Evolutionary conservation across 2,113 vertebrate species (phyloP), one percentile per base, ranked within the genome.

Genomic region (Callionymus lyra): DNA sequence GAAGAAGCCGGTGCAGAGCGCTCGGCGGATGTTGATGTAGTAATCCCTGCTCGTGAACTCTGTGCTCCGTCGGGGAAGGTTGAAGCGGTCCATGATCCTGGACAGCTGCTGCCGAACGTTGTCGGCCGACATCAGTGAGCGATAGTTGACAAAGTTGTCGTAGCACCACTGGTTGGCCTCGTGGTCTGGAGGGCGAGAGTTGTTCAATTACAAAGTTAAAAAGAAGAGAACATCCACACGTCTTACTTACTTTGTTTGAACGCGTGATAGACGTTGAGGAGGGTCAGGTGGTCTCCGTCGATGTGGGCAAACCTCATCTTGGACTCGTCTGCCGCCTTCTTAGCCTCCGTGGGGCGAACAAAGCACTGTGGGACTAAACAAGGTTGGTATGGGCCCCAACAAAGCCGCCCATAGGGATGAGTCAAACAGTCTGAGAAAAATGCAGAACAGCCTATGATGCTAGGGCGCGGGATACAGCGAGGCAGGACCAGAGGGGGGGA

Each of bases 351-450:
- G 80, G 95, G 95, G 61, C 93, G 92, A 83, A 99, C 93, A 90
- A 99, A 99, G 88, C 95, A 99, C 94, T 98, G 94, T 91, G 95
- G 95, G 94, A 98, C 95, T 99, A 99, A 95, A 99, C 94, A 98
- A 94, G 91, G 94, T 99, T 97, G 95, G 95, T 99, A 95, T 97
- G 91, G 95, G 95, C 94, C 87, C 87, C 93, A 98, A 98, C 95
- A 97, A 90, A 98, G 93, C 95, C 93, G 91, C 93, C 94, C 95
- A 97, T 91, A 93, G 90, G 87, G 91, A 93, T 98, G 91, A 98
- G 95, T 98, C 91, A 94, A 89, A 90, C 88, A 93, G 94, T 93
- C 90, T 93, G 83, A 91, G 65, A 89, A 93, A 72, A 88, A 87
- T 87, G 87, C 87, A 93, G 94, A 88, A 94, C 94, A 93, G 91